Conservation (phyloP, 2,113 vertebrate species). For the Hippocampus mohnikei region DNA sequence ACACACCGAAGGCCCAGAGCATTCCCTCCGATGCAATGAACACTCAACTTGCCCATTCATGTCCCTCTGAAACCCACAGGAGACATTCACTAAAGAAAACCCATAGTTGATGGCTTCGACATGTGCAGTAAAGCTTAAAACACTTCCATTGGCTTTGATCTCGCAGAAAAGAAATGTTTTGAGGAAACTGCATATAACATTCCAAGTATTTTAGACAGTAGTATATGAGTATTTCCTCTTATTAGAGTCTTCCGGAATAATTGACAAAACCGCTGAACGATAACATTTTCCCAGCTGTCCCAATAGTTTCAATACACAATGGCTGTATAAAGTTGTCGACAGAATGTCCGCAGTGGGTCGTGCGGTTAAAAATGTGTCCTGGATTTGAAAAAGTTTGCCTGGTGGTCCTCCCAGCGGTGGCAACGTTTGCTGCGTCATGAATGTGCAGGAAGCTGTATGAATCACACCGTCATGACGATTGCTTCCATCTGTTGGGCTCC, state of each 20-base stretch:
- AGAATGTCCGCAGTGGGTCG: background rate
- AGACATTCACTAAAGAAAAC: background rate
- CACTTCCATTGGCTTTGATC: background rate
- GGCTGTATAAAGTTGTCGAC: background rate
- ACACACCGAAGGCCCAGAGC: background rate
- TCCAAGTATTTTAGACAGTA: too few relatives aligned
- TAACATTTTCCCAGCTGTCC: background rate
- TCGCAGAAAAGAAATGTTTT: too few relatives aligned
- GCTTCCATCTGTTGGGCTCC: slow-evolving; percentile 14
- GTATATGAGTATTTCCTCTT: too few relatives aligned
- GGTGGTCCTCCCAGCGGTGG: background rate
- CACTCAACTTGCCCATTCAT: slow-evolving; percentile 5
- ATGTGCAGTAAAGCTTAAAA: background rate
- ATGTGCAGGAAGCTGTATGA: slow-evolving; percentile 17
- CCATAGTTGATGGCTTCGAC: background rate
- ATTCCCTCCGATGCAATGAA: slow-evolving; percentile 9
- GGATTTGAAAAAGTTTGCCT: background rate
- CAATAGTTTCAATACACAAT: background rate
- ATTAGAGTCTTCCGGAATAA: background rate
- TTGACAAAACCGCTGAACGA: too few relatives aligned
- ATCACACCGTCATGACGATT: slow-evolving; percentile 6
- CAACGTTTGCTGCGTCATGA: background rate
- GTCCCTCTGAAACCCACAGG: background rate
- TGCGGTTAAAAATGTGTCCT: background rate
- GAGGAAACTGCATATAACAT: too few relatives aligned